Evolutionary conservation across 1,140 invertebrate species (phyloP).

Genomic region (Drosophila serrata): DNA sequence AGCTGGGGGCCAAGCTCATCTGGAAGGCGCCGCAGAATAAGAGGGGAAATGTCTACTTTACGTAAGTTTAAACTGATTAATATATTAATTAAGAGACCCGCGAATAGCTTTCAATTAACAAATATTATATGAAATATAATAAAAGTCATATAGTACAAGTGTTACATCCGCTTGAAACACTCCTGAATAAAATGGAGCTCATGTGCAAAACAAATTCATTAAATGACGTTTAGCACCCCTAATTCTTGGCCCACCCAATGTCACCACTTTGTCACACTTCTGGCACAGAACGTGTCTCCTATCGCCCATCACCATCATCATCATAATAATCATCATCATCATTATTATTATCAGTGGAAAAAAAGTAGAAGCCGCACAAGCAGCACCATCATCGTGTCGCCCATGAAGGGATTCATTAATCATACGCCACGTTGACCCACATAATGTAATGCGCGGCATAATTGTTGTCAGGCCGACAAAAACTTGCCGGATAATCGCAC

Average conservation of each 20-base stretch:
- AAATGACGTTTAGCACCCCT: slow-evolving; percentile 21
- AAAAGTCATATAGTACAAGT: background rate
- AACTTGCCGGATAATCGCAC: slow-evolving; percentile 74
- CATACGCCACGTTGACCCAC: slow-evolving; percentile 77
- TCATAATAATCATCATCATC: slow-evolving; percentile 36
- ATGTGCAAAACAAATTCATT: slow-evolving; percentile 12
- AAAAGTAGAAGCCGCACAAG: slow-evolving; percentile 1
- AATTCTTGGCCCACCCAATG: slow-evolving; percentile 20
- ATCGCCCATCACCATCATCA: slow-evolving; percentile 34
- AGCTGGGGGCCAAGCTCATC: slow-evolving; percentile 89
- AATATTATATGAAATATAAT: background rate
- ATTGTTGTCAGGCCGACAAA: slow-evolving; percentile 71
- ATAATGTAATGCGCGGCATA: slow-evolving; percentile 61
- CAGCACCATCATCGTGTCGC: slow-evolving; percentile 21
- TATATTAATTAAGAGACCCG: background rate
- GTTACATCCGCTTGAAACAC: background rate
- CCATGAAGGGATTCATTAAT: slow-evolving; percentile 72
- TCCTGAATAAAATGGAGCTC: background rate
- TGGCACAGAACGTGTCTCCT: slow-evolving; percentile 37
- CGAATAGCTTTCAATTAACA: background rate
- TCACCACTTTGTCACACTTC: slow-evolving; percentile 27
- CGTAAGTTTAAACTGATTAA: slow-evolving; percentile 88
- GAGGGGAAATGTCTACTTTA: slow-evolving; percentile 91
- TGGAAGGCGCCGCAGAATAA: slow-evolving; percentile 90
- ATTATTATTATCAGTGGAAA: slow-evolving; percentile 24